Conservation (phyloP, 2,888 invertebrate genomes). For the Apoderus coryli region DNA sequence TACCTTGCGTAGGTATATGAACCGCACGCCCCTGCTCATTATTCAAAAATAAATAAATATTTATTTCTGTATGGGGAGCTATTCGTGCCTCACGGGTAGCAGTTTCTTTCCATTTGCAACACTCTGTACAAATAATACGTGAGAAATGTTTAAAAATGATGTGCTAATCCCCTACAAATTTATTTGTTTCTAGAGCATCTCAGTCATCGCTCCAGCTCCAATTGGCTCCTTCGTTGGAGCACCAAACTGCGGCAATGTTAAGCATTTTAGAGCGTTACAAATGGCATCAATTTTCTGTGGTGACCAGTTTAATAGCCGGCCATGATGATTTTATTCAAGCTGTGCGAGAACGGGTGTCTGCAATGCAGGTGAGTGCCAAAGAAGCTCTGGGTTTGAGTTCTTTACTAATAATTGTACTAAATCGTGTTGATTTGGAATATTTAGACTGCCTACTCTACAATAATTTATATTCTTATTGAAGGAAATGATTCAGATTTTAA, state of each 20-base stretch:
- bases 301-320: slow-evolving; percentile 86
- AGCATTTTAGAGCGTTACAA: slow-evolving; percentile 89
- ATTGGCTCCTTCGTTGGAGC: slow-evolving; percentile 90
- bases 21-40: too few species aligned
- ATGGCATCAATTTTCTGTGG: slow-evolving; percentile 92
- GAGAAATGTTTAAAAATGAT: too few species aligned
- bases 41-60: too few species aligned
- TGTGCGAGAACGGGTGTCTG: slow-evolving; percentile 72
- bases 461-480: neutral
- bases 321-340: slow-evolving; percentile 94
- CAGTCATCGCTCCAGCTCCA: slow-evolving; percentile 84
- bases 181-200: slow-evolving; percentile 56
- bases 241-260: slow-evolving; percentile 92
- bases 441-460: neutral
- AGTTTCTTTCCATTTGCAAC: too few species aligned
- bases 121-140: too few species aligned
- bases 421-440: neutral
- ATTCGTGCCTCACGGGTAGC: too few species aligned
- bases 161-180: too few species aligned
- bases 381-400: neutral
- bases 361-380: slow-evolving; percentile 48
- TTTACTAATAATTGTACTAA: neutral
- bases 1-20: too few species aligned
- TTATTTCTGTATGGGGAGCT: too few species aligned
- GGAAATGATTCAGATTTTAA: too few species aligned